Conservation (phyloP, 2,888 invertebrate species). For the Nymphalis c-album region DNA sequence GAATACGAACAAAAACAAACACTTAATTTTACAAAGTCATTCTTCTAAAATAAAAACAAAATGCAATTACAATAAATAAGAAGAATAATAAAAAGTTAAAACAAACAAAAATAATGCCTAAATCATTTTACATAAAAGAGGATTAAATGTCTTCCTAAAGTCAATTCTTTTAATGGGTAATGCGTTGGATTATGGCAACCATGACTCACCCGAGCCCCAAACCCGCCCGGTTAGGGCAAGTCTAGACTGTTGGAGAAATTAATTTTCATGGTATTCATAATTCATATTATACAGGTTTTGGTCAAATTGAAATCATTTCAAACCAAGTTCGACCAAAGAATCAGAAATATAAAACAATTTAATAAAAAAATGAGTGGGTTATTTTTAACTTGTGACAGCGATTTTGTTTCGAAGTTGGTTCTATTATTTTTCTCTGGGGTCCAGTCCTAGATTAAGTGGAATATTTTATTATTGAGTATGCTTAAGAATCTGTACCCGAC, state of each 20-base stretch:
- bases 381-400: too few species aligned
- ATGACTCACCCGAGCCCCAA: background rate
- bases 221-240: background rate
- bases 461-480: background rate
- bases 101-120: background rate
- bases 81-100: background rate
- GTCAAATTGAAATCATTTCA: background rate
- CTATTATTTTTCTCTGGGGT: too few species aligned
- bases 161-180: slow-evolving; percentile 3
- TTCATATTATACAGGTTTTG: background rate
- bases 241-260: background rate
- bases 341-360: too few species aligned
- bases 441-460: too few species aligned
- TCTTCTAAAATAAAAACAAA: too few species aligned
- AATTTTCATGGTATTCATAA: background rate
- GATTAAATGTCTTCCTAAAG: background rate
- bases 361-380: too few species aligned
- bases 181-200: background rate
- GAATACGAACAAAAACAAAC: too few species aligned
- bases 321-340: too few species aligned
- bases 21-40: too few species aligned
- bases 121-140: background rate
- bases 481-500: background rate
- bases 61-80: background rate
- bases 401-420: too few species aligned